Evolutionary conservation across 2,113 vertebrate species (phyloP), one percentile per base, ranked within the genome.

Genomic region (Otocyon megalotis): DNA sequence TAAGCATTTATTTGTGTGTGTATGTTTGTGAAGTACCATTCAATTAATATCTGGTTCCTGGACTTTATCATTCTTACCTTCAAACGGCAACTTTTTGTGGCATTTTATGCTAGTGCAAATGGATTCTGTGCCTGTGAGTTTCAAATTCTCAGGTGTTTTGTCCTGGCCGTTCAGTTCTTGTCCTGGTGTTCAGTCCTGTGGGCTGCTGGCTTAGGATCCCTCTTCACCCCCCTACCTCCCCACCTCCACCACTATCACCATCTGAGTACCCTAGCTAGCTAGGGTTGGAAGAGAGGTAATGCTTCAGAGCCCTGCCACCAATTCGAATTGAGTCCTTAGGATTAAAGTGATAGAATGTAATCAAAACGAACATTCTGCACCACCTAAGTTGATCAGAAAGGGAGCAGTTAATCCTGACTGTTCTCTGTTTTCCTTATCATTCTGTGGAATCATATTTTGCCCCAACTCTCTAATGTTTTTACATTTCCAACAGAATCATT

Each of bases 341-440:
- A 16, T 86, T 30, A 37, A 97, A 91, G 72, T 20, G 60, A 65
- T 63, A 35, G 1, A 43, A 35, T 15, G 71, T 1, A 63, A 72
- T 92, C 89, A 69, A 43, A 93, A 62, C 2, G 71, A 97, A 85
- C 84, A 17, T 89, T 91, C 37, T 22, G 74, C 88, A 60, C 79
- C 43, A 83, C 89, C 80, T 83, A 86, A 89, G 26, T 35, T 86
- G 43, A 86, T 72, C 77, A 93, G 91, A 63, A 76, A 90, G 84
- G 81, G 95, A 95, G 84, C 72, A 80, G n/a, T 83, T 94, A 32
- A 86, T 88, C 79, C 90, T 89, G 5, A 14, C 60, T 76, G 32
- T 32, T 83, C 37, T 86, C 48, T 48, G 14, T 81, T 86, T 90
- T 63, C 69, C 43, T 94, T 80, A 56, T 74, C 82, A 69, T 83